Conservation (phyloP, 2,888 invertebrate genomes). For the Hymenopus coronatus region DNA sequence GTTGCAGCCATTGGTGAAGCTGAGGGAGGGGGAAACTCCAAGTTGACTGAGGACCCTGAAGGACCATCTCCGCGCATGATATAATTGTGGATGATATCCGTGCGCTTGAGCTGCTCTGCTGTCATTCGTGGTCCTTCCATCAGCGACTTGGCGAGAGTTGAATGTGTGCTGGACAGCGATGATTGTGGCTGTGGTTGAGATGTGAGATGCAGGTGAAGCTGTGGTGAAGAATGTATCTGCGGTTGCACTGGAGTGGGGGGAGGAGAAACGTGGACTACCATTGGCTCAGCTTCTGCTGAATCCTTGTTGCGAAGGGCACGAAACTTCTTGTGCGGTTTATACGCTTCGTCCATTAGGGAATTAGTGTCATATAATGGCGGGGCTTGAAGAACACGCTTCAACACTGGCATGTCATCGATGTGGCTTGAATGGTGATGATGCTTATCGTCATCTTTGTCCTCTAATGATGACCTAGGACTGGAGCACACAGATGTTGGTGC, state of each 20-base stretch:
- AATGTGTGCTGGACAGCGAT: constrained; percentile 79
- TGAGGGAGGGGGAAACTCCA: constrained; percentile 26
- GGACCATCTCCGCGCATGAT: constrained; percentile 71
- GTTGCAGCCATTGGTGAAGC: constrained; percentile 53
- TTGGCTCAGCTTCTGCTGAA: constrained; percentile 73
- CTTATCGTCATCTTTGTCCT: constrained; percentile 66
- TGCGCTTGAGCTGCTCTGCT: constrained; percentile 86
- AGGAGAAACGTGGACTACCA: constrained; percentile 44
- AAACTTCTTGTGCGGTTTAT: constrained; percentile 95
- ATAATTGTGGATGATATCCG: constrained; percentile 88
- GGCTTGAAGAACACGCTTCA: constrained; percentile 88
- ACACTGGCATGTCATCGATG: constrained; percentile 86
- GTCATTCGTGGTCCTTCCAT: constrained; percentile 94
- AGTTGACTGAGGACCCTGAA: constrained; percentile 38
- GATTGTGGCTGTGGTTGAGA: constrained; percentile 39
- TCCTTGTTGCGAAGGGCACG: constrained; percentile 76
- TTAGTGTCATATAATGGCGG: constrained; percentile 89
- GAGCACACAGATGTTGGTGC: constrained; percentile 77
- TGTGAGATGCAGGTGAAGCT: constrained; percentile 54
- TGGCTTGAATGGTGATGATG: constrained; percentile 32
- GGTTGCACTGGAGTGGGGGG: constrained; percentile 29
- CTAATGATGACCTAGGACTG: constrained; percentile 76
- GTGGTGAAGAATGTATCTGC: constrained; percentile 39
- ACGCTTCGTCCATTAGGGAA: constrained; percentile 90
- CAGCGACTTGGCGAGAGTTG: constrained; percentile 82